These are phyloP conservation scores for Pan troglodytes DNA, from an alignment of 2,113 vertebrate species.

Conservation along the genomic window NHGRI_mPanTro3-v2.1_pri NC_086015.1:175909501-175910000, in stretches of 20 bases:
- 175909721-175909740: neutral
- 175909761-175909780: neutral
- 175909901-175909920: neutral
- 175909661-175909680: neutral
- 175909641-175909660: slow-evolving; percentile 8
- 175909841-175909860: neutral
- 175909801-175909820: neutral
- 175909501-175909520: neutral
- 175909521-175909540: neutral
- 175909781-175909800: neutral
- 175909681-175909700: neutral
- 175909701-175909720: neutral
- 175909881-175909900: neutral
- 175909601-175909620: neutral
- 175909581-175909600: neutral
- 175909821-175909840: neutral
- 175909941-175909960: neutral
- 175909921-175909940: neutral
- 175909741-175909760: neutral
- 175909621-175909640: neutral
- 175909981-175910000: neutral
- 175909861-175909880: neutral
- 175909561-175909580: neutral
- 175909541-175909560: neutral
- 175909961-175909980: neutral